Evolutionary conservation across 2,797 vertebrate species (phyloP).

Genomic region (Acipenser transmontanus): DNA sequence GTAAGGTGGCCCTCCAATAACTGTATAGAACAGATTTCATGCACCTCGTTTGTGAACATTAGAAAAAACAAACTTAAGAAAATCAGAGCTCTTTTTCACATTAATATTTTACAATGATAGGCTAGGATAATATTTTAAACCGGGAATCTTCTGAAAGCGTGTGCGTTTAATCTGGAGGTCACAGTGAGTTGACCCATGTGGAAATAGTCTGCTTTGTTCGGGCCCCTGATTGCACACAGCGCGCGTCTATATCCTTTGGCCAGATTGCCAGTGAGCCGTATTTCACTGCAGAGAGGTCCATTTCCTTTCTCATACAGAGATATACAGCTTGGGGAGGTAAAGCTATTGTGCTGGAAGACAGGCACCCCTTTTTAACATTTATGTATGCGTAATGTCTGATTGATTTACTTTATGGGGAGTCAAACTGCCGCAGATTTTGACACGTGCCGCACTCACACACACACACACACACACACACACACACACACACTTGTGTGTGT

Average conservation of each 20-base stretch:
- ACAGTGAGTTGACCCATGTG: conserved; percentile 47
- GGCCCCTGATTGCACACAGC: conserved; percentile 59
- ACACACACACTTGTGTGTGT: neutral
- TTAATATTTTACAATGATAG: no score
- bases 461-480: conserved; percentile 23
- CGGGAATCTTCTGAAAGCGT: neutral
- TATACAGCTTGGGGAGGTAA: conserved; percentile 43
- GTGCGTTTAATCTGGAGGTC: conserved; percentile 37
- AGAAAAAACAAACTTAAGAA: no score
- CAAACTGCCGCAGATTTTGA: conserved; percentile 41
- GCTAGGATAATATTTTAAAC: no score
- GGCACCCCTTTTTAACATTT: conserved; percentile 54
- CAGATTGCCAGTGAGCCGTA: conserved; percentile 76
- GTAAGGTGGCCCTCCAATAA: no score
- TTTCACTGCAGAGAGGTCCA: conserved; percentile 78
- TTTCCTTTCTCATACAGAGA: conserved; percentile 71
- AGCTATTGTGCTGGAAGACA: conserved; percentile 58
- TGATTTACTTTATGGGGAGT: conserved; percentile 45
- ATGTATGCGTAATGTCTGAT: conserved; percentile 50
- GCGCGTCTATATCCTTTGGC: conserved; percentile 71
- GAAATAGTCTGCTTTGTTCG: conserved; percentile 55
- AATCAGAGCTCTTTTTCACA: no score
- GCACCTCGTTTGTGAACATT: no score
- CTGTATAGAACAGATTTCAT: no score
- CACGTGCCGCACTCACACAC: conserved; percentile 28